These are phyloP conservation scores for Myzus persicae DNA, from an alignment of 1,140 invertebrate genomes.

Conservation along the genomic window DNA sequence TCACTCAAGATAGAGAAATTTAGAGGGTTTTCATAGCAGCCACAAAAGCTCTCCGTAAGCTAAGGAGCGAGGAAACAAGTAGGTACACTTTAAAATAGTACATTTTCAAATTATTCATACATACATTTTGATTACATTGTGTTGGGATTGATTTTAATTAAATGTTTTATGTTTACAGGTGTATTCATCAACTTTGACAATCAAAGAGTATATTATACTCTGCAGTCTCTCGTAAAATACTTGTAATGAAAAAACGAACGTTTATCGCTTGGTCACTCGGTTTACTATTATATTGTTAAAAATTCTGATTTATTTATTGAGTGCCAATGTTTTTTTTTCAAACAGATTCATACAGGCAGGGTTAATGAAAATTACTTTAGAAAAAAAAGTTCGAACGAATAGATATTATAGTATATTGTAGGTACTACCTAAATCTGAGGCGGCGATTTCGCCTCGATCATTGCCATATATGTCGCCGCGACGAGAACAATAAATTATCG, in stretches of 20 bases:
- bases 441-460: not conserved
- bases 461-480: constrained; percentile 13
- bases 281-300: not conserved
- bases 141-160: not conserved
- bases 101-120: not conserved
- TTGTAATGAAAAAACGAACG: not conserved
- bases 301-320: not conserved
- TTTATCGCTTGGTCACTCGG: not conserved
- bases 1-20: not conserved
- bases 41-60: not conserved
- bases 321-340: not conserved
- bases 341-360: too few species aligned
- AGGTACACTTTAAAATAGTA: not conserved
- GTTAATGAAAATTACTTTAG: not conserved
- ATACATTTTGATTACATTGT: not conserved
- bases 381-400: not conserved
- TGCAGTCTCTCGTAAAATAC: not conserved
- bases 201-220: not conserved
- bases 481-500: constrained; percentile 6
- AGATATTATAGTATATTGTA: not conserved
- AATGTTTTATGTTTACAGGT: too few species aligned
- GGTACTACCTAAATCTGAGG: not conserved
- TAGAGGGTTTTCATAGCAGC: not conserved
- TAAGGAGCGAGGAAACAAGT: not conserved
- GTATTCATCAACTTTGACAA: not conserved